A percentile compares a stretch with the other conserved stretches of the same genome.
phyloP scores from a whole-genome alignment of 1,140 invertebrate species.

The Acyrthosiphon pisum region DNA sequence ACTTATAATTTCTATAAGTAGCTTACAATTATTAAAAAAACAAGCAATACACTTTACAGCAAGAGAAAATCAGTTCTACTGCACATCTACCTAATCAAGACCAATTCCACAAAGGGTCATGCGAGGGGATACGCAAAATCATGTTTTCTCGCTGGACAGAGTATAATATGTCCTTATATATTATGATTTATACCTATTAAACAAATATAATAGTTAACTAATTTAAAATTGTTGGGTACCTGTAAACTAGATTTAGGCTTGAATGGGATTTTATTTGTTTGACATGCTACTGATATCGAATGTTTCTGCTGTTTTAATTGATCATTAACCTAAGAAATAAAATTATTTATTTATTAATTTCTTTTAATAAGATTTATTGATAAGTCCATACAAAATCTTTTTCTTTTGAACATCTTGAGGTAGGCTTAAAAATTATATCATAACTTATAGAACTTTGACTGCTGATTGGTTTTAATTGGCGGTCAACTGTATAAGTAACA shows the following conservation, averaged over 20 bases:
- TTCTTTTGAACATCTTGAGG: neutral
- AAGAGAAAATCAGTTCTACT: neutral
- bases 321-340: neutral
- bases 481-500: neutral
- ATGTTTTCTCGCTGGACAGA: neutral
- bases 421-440: constrained; percentile 37
- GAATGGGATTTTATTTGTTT: constrained; percentile 28
- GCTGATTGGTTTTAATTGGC: neutral
- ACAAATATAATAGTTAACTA: neutral
- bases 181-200: neutral
- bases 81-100: neutral
- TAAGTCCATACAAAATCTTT: neutral
- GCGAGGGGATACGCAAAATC: neutral
- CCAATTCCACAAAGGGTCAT: neutral
- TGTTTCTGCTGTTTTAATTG: neutral
- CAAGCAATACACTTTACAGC: neutral
- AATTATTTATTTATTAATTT: neutral
- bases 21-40: neutral
- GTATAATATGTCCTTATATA: neutral
- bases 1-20: neutral
- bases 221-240: constrained; percentile 23
- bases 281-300: constrained; percentile 19
- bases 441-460: constrained; percentile 45
- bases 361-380: neutral
- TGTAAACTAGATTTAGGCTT: constrained; percentile 19